Evolutionary conservation across 2,113 vertebrate genomes (phyloP), one percentile per base, ranked within the genome.

Genomic region (Hippocampus abdominalis): DNA sequence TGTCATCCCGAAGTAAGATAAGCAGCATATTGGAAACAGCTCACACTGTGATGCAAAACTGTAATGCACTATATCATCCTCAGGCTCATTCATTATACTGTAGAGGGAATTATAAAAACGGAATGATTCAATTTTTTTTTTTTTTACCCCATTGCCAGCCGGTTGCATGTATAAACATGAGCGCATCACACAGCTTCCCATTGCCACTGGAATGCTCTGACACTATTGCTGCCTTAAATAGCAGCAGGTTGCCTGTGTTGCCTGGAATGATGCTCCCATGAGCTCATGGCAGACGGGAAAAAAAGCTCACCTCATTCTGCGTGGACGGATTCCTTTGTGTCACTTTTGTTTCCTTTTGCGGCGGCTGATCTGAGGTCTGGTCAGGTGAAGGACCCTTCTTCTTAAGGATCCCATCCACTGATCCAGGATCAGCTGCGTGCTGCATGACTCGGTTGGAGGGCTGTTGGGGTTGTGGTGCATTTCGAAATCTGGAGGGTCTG

Each of bases 151-250:
- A 64, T 64, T 64, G 40, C 62, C 62, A 64, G n/a, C 21, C 11
- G 44, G 40, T 25, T 81, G 70, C 62, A 61, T 68, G 75, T 79
- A 67, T 81, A 79, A 79, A 69, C 75, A 66, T 68, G 71, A 69
- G 75, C 84, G 72, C 81, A 71, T 89, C 89, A 87, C 71, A 77
- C 18, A 73, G 69, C 83, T 88, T 36, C 32, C 75, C 86, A 78
- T 81, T 88, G 82, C 80, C 84, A 76, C 82, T 86, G 80, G 64
- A 9, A 49, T 13, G 25, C 27, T 4, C 25, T 60, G 68, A 77
- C 69, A 82, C 69, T 74, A 82, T 86, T 88, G 76, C 85, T 64
- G 51, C 91, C 92, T 95, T 92, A 92, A 94, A 95, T 95, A 96
- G 62, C 64, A 61, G 21, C 40, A 57, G 81, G 85, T 85, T 69